These are phyloP conservation scores for Anoplophora glabripennis DNA, from an alignment of 1,140 invertebrate species.

Conservation along the genomic window DNA sequence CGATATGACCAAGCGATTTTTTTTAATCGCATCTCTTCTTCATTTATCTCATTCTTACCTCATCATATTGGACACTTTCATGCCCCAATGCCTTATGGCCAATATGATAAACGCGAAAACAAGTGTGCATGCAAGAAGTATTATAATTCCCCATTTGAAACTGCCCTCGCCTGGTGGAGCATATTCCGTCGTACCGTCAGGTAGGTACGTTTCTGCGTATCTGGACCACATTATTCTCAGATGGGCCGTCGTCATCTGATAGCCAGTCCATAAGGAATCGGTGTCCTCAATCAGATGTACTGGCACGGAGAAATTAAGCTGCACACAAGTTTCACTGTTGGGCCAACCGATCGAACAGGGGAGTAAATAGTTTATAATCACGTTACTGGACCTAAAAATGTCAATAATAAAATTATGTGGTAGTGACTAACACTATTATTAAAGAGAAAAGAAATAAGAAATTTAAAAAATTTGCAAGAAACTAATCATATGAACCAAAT, in stretches of 20 bases:
- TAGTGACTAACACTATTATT: background rate
- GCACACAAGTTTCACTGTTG: constrained; percentile 23
- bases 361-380: constrained; percentile 16
- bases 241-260: constrained; percentile 21
- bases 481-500: too few species aligned
- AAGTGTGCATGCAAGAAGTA: background rate
- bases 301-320: constrained; percentile 23
- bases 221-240: constrained; percentile 26
- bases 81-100: background rate
- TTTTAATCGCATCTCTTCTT: background rate
- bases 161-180: constrained; percentile 7
- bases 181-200: constrained; percentile 7
- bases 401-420: background rate
- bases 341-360: constrained; percentile 22
- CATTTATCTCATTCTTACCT: background rate
- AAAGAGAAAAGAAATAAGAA: too few species aligned
- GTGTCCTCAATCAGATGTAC: constrained; percentile 13
- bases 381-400: constrained; percentile 26
- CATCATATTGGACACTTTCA: background rate
- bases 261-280: constrained; percentile 20
- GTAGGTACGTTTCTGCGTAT: constrained; percentile 19
- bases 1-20: background rate
- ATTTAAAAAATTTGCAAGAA: too few species aligned
- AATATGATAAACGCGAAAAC: background rate
- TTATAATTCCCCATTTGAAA: background rate